Conservation (phyloP, 92 coral and sea anemone species). For the Epizoanthus stellaris region DNA sequence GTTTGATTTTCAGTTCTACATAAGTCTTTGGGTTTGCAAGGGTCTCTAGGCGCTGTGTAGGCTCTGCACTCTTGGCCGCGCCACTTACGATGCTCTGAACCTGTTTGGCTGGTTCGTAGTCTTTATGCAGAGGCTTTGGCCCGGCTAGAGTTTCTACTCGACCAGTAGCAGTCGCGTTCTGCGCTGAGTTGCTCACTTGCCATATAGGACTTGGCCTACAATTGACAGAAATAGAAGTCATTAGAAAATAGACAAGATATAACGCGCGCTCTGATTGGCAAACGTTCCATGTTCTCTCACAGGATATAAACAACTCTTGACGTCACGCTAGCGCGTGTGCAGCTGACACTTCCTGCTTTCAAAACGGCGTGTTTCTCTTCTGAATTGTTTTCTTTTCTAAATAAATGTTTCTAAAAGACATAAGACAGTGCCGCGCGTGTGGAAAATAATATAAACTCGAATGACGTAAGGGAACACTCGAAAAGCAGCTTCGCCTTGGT, state of each 20-base stretch:
- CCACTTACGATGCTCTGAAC: constrained; percentile 85
- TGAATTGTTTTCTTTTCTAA: not conserved
- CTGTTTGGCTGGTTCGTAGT: constrained; percentile 81
- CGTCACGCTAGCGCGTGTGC: too few relatives aligned
- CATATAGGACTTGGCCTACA: constrained; percentile 89
- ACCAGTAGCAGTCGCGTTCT: constrained; percentile 72
- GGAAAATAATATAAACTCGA: too few relatives aligned
- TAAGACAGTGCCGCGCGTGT: too few relatives aligned
- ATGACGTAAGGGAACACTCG: too few relatives aligned
- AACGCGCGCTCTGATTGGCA: too few relatives aligned
- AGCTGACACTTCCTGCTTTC: too few relatives aligned
- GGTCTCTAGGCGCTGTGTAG: constrained; percentile 71
- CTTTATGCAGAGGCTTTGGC: constrained; percentile 86
- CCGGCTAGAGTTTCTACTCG: constrained; percentile 83
- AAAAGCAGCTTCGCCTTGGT: too few relatives aligned
- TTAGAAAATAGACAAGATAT: not conserved
- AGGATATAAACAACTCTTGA: too few relatives aligned
- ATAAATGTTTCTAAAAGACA: too few relatives aligned
- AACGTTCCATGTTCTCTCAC: too few relatives aligned
- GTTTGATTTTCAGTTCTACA: constrained; percentile 83
- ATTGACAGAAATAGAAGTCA: not conserved
- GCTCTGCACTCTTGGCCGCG: constrained; percentile 78
- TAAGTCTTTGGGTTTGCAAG: constrained; percentile 81
- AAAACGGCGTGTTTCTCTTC: too few relatives aligned
- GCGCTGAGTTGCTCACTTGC: constrained; percentile 85